Evolutionary conservation across 2,113 vertebrate genomes (phyloP).

Genomic region (Galemys pyrenaicus): DNA sequence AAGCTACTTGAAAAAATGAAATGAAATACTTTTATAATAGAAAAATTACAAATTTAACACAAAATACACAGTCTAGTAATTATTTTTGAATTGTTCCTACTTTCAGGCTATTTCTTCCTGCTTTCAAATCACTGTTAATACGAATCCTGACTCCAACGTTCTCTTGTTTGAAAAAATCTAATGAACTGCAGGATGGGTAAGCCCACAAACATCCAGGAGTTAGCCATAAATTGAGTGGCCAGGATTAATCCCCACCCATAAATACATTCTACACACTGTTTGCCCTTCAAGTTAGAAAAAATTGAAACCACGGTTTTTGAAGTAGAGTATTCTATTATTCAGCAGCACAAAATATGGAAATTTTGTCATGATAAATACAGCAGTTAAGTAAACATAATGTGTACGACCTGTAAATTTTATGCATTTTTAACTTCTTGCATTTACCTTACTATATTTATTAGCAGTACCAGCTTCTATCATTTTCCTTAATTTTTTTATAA

Average conservation of each 20-base stretch:
- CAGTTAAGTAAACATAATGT: neutral
- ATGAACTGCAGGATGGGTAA: neutral
- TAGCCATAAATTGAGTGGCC: neutral
- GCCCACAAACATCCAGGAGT: neutral
- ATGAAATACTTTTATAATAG: conserved; percentile 57
- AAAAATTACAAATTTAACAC: conserved; percentile 57
- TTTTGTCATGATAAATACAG: neutral
- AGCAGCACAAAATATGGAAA: neutral
- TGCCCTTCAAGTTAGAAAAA: neutral
- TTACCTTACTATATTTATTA: neutral
- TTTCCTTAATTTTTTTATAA: conserved; percentile 37
- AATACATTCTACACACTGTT: neutral
- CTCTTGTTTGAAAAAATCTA: conserved; percentile 32
- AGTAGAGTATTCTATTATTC: conserved; percentile 9
- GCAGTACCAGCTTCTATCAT: neutral
- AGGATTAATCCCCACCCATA: neutral
- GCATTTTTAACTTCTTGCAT: neutral
- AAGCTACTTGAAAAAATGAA: neutral
- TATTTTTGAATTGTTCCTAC: conserved; percentile 17
- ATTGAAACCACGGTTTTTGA: neutral
- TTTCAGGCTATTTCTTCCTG: conserved; percentile 74
- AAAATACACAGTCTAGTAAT: conserved; percentile 59
- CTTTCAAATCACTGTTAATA: conserved; percentile 47
- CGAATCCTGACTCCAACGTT: conserved; percentile 7
- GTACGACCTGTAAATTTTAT: neutral